phyloP scores from a whole-genome alignment of 2,797 vertebrate genomes.

The Pseudotriccus pelzelni region DNA sequence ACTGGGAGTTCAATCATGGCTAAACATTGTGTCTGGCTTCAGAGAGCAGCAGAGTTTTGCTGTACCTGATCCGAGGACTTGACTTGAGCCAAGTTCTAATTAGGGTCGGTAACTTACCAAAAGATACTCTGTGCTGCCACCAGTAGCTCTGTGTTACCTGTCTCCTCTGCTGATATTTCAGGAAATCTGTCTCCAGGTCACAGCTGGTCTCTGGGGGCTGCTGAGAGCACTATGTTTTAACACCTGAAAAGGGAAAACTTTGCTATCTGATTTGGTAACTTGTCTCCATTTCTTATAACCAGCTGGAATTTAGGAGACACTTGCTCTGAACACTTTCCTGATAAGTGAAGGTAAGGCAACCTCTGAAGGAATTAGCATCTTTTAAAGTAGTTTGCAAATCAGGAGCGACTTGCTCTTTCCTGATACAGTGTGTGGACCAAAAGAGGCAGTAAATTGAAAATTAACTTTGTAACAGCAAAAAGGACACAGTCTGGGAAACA shows the following conservation, averaged over 20 bases:
- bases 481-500: background rate
- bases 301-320: background rate
- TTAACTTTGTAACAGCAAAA: background rate
- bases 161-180: background rate
- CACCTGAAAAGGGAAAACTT: background rate
- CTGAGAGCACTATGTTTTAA: background rate
- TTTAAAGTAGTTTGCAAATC: background rate
- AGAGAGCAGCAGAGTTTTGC: background rate
- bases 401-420: background rate
- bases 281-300: background rate
- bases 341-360: background rate
- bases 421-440: accelerated
- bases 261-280: background rate
- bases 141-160: background rate
- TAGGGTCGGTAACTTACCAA: background rate
- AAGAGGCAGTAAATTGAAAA: background rate
- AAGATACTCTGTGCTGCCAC: background rate
- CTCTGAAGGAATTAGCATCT: background rate
- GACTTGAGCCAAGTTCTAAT: constrained; percentile 27
- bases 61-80: constrained; percentile 31
- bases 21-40: constrained; percentile 48
- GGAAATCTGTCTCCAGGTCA: background rate
- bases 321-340: background rate
- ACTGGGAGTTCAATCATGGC: constrained; percentile 26
- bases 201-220: background rate